phyloP scores from a whole-genome alignment of 2,113 vertebrate species.

The Sander vitreus region DNA sequence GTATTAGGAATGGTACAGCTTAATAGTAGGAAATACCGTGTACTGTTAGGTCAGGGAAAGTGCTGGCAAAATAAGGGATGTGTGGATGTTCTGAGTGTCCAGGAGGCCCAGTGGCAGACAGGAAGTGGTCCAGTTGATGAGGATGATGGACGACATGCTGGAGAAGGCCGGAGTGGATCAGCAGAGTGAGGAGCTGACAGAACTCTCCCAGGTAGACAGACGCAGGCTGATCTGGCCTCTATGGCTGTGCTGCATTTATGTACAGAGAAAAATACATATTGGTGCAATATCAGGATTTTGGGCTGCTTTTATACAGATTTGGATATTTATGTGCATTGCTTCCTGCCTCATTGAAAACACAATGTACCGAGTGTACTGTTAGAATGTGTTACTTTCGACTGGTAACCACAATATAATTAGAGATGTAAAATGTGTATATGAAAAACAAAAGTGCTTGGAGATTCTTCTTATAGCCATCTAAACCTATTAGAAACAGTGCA shows the following conservation, averaged over 20 bases:
- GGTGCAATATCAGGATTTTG: background rate
- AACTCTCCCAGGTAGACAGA: conserved; percentile 85
- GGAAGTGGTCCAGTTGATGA: conserved; percentile 88
- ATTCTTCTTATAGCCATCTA: background rate
- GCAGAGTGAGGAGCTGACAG: conserved; percentile 77
- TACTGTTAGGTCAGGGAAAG: background rate
- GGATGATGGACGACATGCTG: conserved; percentile 91
- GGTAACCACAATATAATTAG: background rate
- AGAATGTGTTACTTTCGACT: background rate
- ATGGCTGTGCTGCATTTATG: background rate
- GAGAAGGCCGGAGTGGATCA: conserved; percentile 86
- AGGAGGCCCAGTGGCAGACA: conserved; percentile 90
- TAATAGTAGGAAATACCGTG: background rate
- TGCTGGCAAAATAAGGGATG: background rate
- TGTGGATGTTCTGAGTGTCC: conserved; percentile 20
- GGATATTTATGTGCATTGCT: background rate
- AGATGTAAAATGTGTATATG: rapidly evolving
- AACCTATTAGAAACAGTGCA: background rate
- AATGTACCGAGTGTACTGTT: background rate
- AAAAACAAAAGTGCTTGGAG: background rate
- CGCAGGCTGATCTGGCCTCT: background rate
- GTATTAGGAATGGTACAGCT: background rate
- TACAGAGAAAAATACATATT: background rate
- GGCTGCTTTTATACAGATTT: background rate
- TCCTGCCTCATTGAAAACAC: background rate